Percentiles rank a stretch among this genome's conserved stretches.
phyloP scores from a whole-genome alignment of 64 coral and sea anemone genomes.

The Stichodactyla helianthus region DNA sequence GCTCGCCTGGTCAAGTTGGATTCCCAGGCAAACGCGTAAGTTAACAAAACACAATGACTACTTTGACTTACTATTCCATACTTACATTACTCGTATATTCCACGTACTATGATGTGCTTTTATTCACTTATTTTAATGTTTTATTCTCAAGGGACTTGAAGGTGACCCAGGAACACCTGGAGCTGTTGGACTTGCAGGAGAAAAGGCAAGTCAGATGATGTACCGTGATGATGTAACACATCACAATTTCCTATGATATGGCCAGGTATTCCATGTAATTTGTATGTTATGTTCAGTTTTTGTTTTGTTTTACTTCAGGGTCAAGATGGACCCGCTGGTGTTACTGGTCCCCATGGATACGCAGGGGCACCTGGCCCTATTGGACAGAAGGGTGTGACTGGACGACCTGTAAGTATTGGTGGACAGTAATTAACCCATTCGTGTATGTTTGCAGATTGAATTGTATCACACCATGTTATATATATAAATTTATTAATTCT shows the following conservation, averaged over 20 bases:
- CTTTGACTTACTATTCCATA: too few relatives aligned
- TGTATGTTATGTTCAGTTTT: neutral
- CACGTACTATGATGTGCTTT: neutral
- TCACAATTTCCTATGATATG: too few relatives aligned
- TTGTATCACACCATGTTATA: too few relatives aligned
- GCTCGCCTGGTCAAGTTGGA: conserved; percentile 43
- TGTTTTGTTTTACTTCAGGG: neutral
- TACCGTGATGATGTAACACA: too few relatives aligned
- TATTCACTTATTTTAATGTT: neutral
- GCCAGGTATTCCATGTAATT: neutral
- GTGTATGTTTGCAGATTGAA: too few relatives aligned
- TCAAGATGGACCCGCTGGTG: conserved; percentile 14
- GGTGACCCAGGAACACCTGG: conserved; percentile 48
- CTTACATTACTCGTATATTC: neutral
- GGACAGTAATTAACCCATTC: neutral
- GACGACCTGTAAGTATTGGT: conserved; percentile 39
- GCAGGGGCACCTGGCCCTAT: conserved; percentile 12
- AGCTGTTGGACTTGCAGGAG: conserved; percentile 12
- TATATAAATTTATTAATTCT: too few relatives aligned
- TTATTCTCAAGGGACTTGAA: conserved; percentile 19
- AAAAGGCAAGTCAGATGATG: neutral
- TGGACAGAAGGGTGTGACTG: conserved; percentile 31
- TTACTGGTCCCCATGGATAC: conserved; percentile 22
- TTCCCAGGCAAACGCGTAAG: conserved; percentile 43
- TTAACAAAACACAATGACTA: neutral